Evolutionary conservation across 2,797 vertebrate genomes (phyloP), one percentile per base, ranked within the genome.

Genomic region (Mastacembelus armatus): DNA sequence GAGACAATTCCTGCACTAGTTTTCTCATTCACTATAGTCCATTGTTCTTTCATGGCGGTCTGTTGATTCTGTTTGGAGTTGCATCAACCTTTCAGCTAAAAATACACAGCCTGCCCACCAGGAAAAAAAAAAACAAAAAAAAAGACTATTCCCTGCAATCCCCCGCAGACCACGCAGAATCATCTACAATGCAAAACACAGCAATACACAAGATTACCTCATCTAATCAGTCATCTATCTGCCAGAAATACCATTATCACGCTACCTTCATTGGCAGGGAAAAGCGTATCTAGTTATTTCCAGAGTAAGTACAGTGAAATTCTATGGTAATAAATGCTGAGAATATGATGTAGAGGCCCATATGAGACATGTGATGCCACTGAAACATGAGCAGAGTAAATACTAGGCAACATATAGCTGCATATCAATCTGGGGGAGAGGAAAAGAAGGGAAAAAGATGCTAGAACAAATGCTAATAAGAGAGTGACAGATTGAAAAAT

Each of bases 191-290:
- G 66, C 73, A 76, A 81, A 83, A 78, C 60, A 78, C 33, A 57
- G 35, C 69, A 65, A 67, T 67, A 63, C 75, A 47, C 62, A 81
- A 75, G 60, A 87, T 79, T 49, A 81, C 61, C 67, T 58, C 56
- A 86, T 86, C 77, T 82, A 84, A 89, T 90, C 80, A 83, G 64
- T 61, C 74, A 76, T 82, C 74, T 74, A 83, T 83, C 83, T 77
- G 74, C 73, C 72, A 86, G 74, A 83, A 88, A 84, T 33, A 78
- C 69, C 82, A 86, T 86, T 84, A 88, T 78, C 66, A 58, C 51
- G n/a, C 68, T 47, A 69, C 78, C 74, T 74, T 44, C 57, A 66
- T 36, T 72, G 63, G 69, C 49, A 69, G 58, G 16, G 59, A 48
- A 45, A 61, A 56, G 56, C 45, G 65, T 51, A 77, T 76, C 50